A percentile compares a stretch with the other conserved stretches of the same genome.
Evolutionary conservation across 2,797 vertebrate genomes (phyloP).

Genomic region (Botia kubotai): DNA sequence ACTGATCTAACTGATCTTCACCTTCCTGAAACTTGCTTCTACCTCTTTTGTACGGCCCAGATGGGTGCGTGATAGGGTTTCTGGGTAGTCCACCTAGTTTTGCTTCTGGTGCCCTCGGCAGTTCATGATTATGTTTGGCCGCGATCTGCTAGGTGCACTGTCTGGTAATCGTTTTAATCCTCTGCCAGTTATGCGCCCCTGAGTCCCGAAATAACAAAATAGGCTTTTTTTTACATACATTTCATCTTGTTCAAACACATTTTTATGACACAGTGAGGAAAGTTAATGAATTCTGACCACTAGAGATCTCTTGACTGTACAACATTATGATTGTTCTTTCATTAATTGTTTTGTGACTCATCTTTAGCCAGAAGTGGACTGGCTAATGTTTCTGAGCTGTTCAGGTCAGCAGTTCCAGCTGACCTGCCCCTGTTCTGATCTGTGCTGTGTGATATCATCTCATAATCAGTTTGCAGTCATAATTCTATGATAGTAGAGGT

Average conservation of each 20-base stretch:
- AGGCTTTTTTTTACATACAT: not conserved
- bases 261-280: not conserved
- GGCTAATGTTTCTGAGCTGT: constrained; percentile 6
- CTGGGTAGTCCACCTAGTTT: no score
- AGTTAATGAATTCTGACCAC: not conserved
- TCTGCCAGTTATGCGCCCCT: no score
- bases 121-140: no score
- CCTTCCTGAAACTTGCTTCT: not conserved
- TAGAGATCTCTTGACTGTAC: not conserved
- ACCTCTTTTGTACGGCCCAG: not conserved
- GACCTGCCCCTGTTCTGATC: not conserved
- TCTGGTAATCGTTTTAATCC: no score
- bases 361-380: not conserved
- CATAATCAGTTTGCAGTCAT: not conserved
- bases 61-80: no score
- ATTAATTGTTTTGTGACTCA: not conserved
- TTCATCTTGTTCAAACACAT: not conserved
- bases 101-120: no score
- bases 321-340: constrained; percentile 1
- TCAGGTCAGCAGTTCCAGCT: not conserved
- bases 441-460: not conserved
- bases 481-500: not conserved
- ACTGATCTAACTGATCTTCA: not conserved
- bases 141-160: no score
- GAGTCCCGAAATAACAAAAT: no score